These are phyloP conservation scores for Ormyrus nitidulus DNA, from an alignment of 2,888 invertebrate species.

Conservation along the genomic window DNA sequence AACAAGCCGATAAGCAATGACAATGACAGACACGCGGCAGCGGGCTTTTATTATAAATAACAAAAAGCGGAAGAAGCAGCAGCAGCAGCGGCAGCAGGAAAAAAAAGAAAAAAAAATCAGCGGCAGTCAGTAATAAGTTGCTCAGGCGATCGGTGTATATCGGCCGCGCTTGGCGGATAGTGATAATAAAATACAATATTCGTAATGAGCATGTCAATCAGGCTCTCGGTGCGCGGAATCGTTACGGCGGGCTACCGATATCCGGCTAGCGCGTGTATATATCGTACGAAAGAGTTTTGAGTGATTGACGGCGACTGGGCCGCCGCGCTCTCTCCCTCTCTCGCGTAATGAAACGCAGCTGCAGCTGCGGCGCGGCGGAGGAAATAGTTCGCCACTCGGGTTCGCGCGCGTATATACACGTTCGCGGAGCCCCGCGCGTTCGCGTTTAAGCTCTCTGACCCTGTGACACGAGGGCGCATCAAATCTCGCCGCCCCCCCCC, in stretches of 20 bases:
- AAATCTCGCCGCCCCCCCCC: background rate
- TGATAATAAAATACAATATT: constrained; percentile 67
- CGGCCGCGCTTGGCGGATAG: constrained; percentile 8
- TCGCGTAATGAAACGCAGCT: constrained; percentile 54
- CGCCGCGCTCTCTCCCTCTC: constrained; percentile 31
- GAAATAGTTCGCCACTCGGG: constrained; percentile 14
- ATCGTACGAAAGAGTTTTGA: constrained; percentile 64
- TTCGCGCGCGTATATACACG: too few species aligned
- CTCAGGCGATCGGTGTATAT: background rate
- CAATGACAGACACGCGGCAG: background rate
- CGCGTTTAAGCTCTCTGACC: background rate
- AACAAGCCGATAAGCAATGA: constrained; percentile 12
- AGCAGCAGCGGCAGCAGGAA: background rate
- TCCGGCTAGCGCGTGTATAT: constrained; percentile 56
- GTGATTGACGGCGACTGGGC: constrained; percentile 64
- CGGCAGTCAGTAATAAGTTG: background rate
- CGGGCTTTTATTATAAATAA: constrained; percentile 13
- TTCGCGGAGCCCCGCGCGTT: too few species aligned
- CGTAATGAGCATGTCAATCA: constrained; percentile 65
- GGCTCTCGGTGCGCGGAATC: constrained; percentile 37
- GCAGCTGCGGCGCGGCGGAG: constrained; percentile 22
- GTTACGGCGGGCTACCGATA: constrained; percentile 61
- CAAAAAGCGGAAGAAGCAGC: background rate
- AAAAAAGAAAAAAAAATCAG: background rate
- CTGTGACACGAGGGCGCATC: background rate